Conservation (phyloP, 2,797 vertebrate species). For the Ctenosaura bakeri region DNA sequence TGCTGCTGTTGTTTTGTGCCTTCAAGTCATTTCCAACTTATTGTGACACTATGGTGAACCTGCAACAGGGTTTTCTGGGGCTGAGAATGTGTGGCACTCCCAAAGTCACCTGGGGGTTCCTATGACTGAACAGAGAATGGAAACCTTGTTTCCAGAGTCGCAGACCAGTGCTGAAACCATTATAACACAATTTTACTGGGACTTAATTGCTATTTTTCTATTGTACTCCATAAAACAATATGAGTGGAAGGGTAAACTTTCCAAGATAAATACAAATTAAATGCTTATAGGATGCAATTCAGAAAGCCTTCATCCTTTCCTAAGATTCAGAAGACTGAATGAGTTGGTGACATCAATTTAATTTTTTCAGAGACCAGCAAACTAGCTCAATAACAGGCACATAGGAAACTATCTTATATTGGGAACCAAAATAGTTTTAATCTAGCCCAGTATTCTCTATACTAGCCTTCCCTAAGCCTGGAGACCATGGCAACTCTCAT, state of each 20-base stretch:
- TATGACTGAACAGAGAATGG: too few species aligned
- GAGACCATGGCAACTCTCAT: neutral
- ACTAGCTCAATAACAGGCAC: rapidly evolving
- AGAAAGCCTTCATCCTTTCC: neutral
- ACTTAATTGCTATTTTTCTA: neutral
- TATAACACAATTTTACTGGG: too few species aligned
- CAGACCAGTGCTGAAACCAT: too few species aligned
- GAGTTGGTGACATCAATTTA: too few species aligned
- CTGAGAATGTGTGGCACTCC: too few species aligned
- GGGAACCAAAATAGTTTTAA: neutral
- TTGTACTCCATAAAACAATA: neutral
- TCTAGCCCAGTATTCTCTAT: neutral
- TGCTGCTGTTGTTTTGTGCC: too few species aligned
- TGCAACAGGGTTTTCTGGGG: too few species aligned
- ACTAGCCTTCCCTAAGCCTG: neutral
- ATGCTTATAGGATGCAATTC: neutral
- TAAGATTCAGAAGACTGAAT: neutral
- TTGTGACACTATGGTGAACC: too few species aligned
- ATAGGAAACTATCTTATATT: neutral
- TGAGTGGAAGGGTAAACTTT: neutral
- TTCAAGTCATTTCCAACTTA: too few species aligned
- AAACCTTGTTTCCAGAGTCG: too few species aligned
- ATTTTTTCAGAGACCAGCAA: neutral
- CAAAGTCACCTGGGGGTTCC: too few species aligned
- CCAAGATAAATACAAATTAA: neutral